These are phyloP conservation scores for Scomber japonicus DNA, from an alignment of 2,113 vertebrate genomes.

Conservation along the genomic window DNA sequence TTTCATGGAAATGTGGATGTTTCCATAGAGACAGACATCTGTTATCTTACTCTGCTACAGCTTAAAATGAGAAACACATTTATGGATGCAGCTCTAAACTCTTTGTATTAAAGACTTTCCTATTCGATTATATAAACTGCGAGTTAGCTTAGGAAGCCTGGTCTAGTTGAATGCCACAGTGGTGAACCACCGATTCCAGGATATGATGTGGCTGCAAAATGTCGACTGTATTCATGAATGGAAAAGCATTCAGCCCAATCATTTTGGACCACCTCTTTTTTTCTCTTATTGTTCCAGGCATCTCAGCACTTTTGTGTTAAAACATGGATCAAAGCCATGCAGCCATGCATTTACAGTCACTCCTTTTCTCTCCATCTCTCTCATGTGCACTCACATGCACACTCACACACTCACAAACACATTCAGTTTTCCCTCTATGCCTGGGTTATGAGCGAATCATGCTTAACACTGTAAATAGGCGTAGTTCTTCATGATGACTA, in stretches of 20 bases:
- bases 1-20: slow-evolving; percentile 57
- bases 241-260: slow-evolving; percentile 56
- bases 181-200: slow-evolving; percentile 74
- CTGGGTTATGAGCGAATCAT: slow-evolving; percentile 12
- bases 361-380: not conserved
- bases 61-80: slow-evolving; percentile 68
- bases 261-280: slow-evolving; percentile 36
- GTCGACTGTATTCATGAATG: slow-evolving; percentile 66
- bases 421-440: slow-evolving; percentile 14
- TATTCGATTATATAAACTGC: slow-evolving; percentile 41
- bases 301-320: slow-evolving; percentile 70
- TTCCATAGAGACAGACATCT: slow-evolving; percentile 72
- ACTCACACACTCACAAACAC: not conserved
- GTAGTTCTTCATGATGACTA: slow-evolving; percentile 30
- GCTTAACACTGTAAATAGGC: slow-evolving; percentile 21
- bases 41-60: slow-evolving; percentile 52
- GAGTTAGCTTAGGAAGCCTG: slow-evolving; percentile 5
- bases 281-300: slow-evolving; percentile 43
- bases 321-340: slow-evolving; percentile 37
- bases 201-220: slow-evolving; percentile 66
- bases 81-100: slow-evolving; percentile 16
- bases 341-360: not conserved
- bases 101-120: slow-evolving; percentile 31
- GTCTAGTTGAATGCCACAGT: slow-evolving; percentile 41
- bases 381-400: not conserved